Conservation (phyloP, 53 echinoderm and acorn worm species). For the Astropecten irregularis region DNA sequence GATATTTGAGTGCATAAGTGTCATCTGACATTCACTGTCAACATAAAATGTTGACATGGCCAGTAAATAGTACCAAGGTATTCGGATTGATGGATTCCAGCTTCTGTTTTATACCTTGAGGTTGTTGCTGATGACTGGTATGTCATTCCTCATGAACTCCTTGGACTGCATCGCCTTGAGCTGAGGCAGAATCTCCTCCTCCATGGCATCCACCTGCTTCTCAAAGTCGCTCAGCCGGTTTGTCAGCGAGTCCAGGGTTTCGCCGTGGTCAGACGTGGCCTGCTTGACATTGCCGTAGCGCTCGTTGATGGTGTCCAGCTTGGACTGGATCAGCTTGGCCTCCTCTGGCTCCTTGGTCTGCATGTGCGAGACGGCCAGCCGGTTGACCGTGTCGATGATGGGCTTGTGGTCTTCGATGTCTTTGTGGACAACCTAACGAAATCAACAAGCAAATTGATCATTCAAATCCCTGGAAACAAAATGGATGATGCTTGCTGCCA, state of each 20-base stretch:
- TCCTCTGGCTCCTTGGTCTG: conserved; percentile 79
- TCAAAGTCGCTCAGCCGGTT: conserved; percentile 83
- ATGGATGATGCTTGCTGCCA: too few species aligned
- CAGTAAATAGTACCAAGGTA: too few species aligned
- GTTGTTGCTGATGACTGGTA: conserved; percentile 65
- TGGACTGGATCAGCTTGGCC: conserved; percentile 74
- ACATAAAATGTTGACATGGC: too few species aligned
- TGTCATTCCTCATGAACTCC: conserved; percentile 69
- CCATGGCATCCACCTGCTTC: conserved; percentile 74
- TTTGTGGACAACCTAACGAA: conserved; percentile 69
- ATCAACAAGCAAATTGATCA: background rate
- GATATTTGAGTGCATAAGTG: too few species aligned
- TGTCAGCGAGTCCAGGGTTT: conserved; percentile 60
- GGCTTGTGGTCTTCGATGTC: conserved; percentile 88
- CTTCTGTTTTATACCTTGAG: conserved; percentile 58
- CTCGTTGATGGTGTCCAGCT: conserved; percentile 79
- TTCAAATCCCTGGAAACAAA: too few species aligned
- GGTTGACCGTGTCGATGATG: conserved; percentile 75
- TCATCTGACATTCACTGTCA: too few species aligned
- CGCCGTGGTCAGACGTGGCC: conserved; percentile 55
- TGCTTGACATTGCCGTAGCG: conserved; percentile 74
- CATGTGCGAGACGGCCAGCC: conserved; percentile 74
- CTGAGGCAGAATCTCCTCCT: conserved; percentile 80
- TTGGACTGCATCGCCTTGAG: conserved; percentile 73
- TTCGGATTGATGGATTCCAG: too few species aligned